Conservation (phyloP, 2,113 vertebrate genomes). For the Coturnix japonica region DNA sequence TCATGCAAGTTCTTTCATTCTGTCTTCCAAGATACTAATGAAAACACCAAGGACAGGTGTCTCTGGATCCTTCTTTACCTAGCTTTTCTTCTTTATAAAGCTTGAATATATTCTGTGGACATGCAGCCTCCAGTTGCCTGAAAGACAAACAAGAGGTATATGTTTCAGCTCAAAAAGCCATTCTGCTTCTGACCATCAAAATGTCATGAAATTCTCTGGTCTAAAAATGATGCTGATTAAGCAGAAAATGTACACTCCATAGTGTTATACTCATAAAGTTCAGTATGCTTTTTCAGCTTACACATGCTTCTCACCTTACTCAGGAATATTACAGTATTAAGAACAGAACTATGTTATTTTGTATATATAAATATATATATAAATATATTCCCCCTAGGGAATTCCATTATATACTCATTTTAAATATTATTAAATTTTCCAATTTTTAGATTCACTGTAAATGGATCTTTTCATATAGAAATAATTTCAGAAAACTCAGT, state of each 20-base stretch:
- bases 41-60: background rate
- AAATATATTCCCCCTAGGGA: background rate
- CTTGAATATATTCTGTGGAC: background rate
- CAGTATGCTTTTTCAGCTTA: background rate
- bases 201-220: background rate
- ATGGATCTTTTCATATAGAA: background rate
- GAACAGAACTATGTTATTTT: background rate
- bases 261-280: background rate
- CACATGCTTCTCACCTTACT: background rate
- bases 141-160: background rate
- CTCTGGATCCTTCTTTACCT: background rate
- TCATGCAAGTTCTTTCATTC: background rate
- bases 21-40: background rate
- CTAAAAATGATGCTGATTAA: background rate
- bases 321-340: background rate
- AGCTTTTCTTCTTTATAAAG: background rate
- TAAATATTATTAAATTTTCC: background rate
- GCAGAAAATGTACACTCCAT: background rate
- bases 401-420: background rate
- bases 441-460: background rate
- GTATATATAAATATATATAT: background rate
- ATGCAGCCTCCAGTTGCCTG: background rate
- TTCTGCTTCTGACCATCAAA: background rate
- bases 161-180: background rate
- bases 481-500: background rate